Evolutionary conservation across 2,113 vertebrate species (phyloP), one percentile per base, ranked within the genome.

Genomic region (Pangasianodon hypophthalmus): DNA sequence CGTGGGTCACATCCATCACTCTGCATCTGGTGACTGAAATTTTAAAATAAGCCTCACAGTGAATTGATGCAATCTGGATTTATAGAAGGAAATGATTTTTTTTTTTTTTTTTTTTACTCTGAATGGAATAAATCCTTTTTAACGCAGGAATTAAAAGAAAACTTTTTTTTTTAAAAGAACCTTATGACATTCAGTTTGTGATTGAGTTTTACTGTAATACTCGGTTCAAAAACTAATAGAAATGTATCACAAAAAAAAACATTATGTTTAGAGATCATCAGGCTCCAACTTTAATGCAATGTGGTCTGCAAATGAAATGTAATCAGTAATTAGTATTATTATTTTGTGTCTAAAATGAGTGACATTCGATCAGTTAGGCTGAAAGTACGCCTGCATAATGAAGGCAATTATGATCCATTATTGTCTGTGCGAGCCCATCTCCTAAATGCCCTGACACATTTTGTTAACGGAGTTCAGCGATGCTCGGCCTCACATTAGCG

Each of bases 381-480:
- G 48, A 83, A 88, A 83, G 64, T 44, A 84, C 26, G 32, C 4
- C 79, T 83, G 79, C 87, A 88, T 88, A 84, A 88, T 84, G 80
- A 84, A 84, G 14, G 80, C 80, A 88, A 88, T 88, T 88, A 88
- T 21, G 24, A 11, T 73, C 87, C 87, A 88, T 88, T 88, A 88
- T 88, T 32, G 19, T 56, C 87, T 84, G 80, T 18, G 46, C 87
- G 24, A 83, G 87, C 77, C 87, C 79, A 32, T 83, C 87, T 88
- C 64, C 87, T 69, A 84, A 88, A 84, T 83, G 79, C 32, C 48
- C 87, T 46, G 79, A 84, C 80, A 84, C 87, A 88, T 88, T 88
- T 88, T 37, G 62, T 64, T 56, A 69, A 88, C 50, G 37, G 19
- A 67, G 77, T 82, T 82, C 46, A 80, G 87, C 62, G 14, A 84